phyloP scores from a whole-genome alignment of 1,140 invertebrate species.

The Drosophila subpulchrella region DNA sequence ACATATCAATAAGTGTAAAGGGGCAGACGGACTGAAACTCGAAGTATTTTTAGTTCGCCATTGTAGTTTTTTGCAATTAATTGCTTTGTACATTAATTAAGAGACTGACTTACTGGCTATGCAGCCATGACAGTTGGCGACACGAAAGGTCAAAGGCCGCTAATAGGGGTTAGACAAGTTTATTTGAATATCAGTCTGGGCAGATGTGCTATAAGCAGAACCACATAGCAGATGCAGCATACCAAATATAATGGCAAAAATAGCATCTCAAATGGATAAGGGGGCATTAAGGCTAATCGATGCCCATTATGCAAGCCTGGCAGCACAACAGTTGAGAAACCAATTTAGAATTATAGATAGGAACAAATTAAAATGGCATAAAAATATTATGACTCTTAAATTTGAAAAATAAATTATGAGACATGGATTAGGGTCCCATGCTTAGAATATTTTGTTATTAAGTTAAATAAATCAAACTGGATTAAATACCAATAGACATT shows the following conservation, averaged over 20 bases:
- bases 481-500: no score
- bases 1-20: slow-evolving; percentile 72
- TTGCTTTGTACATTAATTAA: slow-evolving; percentile 78
- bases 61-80: slow-evolving; percentile 64
- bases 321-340: slow-evolving; percentile 5
- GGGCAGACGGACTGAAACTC: slow-evolving; percentile 31
- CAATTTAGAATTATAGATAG: slow-evolving; percentile 4
- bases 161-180: slow-evolving; percentile 78
- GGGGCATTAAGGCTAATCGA: slow-evolving; percentile 69
- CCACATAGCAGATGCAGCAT: slow-evolving; percentile 3
- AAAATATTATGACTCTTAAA: slow-evolving; percentile 42
- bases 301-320: slow-evolving; percentile 41
- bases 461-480: not conserved
- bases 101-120: slow-evolving; percentile 38
- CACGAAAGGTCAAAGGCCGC: slow-evolving; percentile 76
- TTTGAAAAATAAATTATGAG: slow-evolving; percentile 18
- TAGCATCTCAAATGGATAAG: slow-evolving; percentile 54
- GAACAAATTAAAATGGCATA: slow-evolving; percentile 36
- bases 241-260: slow-evolving; percentile 31
- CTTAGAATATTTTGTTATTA: not conserved
- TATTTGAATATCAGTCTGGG: slow-evolving; percentile 56
- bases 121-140: slow-evolving; percentile 29
- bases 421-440: not conserved
- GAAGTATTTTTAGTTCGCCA: slow-evolving; percentile 6
- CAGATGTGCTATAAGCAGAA: slow-evolving; percentile 10